These are phyloP conservation scores for Forficula auricularia DNA, from an alignment of 1,140 invertebrate genomes.

Conservation along the genomic window DNA sequence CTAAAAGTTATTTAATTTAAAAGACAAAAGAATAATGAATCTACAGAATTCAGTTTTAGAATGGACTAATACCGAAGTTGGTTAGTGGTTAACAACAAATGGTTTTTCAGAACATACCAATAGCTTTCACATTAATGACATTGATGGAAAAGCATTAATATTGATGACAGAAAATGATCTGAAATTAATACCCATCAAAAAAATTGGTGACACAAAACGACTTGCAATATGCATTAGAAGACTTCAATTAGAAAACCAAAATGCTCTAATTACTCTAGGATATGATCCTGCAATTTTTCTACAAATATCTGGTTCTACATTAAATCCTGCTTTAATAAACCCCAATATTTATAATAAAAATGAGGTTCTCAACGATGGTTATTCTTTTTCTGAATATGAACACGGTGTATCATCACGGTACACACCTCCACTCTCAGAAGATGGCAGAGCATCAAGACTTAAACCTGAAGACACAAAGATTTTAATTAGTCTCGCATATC, in stretches of 20 bases:
- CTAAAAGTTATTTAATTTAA: no score
- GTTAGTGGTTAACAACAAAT: no score
- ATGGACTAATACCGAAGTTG: no score
- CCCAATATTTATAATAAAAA: neutral
- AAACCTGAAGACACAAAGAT: constrained; percentile 61
- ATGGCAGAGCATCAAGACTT: constrained; percentile 35
- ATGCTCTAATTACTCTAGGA: constrained; percentile 30
- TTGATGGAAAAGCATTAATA: constrained; percentile 61
- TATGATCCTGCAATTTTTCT: constrained; percentile 18
- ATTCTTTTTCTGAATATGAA: neutral
- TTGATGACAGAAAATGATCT: constrained; percentile 58
- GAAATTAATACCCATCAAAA: constrained; percentile 23
- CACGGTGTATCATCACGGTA: no score
- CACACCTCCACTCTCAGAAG: constrained; percentile 34
- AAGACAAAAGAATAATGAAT: no score
- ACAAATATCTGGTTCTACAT: neutral
- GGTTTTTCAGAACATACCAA: no score
- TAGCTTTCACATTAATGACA: constrained; percentile 40
- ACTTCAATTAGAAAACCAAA: constrained; percentile 39
- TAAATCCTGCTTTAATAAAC: neutral
- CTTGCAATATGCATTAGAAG: constrained; percentile 44
- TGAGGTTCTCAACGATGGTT: neutral
- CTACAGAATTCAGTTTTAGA: no score
- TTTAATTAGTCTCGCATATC: constrained; percentile 63
- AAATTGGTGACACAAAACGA: constrained; percentile 55